Conservation (phyloP, 1,140 invertebrate genomes). For the Lepidurus apus region DNA sequence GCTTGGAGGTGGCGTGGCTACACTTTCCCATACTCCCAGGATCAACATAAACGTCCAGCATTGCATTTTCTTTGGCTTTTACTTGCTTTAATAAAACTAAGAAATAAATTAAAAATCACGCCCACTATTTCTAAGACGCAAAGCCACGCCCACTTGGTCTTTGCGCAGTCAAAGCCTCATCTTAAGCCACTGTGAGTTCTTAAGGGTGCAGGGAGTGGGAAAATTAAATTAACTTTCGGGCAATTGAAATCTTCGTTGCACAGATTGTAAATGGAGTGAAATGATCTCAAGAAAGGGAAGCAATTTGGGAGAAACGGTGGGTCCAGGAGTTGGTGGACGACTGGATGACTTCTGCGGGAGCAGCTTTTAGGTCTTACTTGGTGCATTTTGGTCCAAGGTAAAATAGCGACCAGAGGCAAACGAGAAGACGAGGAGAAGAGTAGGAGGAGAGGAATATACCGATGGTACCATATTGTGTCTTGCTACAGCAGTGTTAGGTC, state of each 20-base stretch:
- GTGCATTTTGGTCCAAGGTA: constrained; percentile 13
- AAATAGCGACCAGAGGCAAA: neutral
- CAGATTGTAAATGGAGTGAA: too few relatives aligned
- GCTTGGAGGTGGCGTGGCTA: neutral
- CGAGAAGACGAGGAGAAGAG: neutral
- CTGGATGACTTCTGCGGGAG: constrained; percentile 6
- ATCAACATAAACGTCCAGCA: neutral
- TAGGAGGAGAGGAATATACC: neutral
- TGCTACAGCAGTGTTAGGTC: neutral
- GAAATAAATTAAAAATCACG: neutral
- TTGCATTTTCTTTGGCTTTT: neutral
- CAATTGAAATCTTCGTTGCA: too few relatives aligned
- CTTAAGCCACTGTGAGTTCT: too few relatives aligned
- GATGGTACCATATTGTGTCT: constrained; percentile 5
- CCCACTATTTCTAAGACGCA: neutral
- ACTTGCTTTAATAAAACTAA: neutral
- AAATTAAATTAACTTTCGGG: too few relatives aligned
- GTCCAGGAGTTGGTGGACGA: constrained; percentile 3
- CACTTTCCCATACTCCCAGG: neutral
- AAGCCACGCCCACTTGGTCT: neutral
- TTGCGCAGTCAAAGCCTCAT: neutral
- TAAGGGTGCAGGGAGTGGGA: too few relatives aligned
- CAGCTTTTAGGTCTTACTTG: constrained; percentile 21
- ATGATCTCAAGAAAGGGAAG: too few relatives aligned
- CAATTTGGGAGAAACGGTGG: neutral